Percentiles rank a stretch among this genome's conserved stretches.
These are phyloP conservation scores for Campoplex capitator DNA, from an alignment of 2,888 invertebrate genomes.

Conservation along the genomic window DNA sequence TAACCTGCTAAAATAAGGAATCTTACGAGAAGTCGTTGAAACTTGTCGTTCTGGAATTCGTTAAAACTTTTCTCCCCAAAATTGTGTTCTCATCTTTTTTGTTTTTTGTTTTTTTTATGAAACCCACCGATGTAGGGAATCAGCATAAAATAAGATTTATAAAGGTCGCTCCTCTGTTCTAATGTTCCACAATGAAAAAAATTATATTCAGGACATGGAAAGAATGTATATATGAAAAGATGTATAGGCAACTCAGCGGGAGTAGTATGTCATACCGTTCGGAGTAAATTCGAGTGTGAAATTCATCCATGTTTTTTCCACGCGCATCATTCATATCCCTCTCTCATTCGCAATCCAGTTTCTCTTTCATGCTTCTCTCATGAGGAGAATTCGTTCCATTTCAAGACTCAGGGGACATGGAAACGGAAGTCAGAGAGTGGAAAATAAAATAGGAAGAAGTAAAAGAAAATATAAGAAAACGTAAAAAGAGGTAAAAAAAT, in stretches of 20 bases:
- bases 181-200: background rate
- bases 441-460: constrained; percentile 23
- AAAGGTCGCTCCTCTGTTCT: background rate
- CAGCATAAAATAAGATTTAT: background rate
- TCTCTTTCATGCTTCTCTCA: constrained; percentile 13
- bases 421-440: constrained; percentile 17
- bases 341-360: background rate
- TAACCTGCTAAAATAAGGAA: no score
- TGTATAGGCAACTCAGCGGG: background rate
- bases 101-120: background rate
- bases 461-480: constrained; percentile 30
- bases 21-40: no score
- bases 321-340: background rate
- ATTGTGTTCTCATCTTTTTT: background rate
- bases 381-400: background rate
- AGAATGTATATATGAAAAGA: background rate
- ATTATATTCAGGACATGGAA: background rate
- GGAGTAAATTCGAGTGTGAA: constrained; percentile 33
- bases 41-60: no score
- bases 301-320: background rate
- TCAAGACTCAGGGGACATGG: background rate
- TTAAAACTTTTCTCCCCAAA: background rate
- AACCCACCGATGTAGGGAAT: background rate
- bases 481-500: constrained; percentile 4
- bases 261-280: constrained; percentile 42